Percentiles rank a stretch among this genome's conserved stretches.
These are phyloP conservation scores for Nettapus auritus DNA, from an alignment of 2,113 vertebrate genomes.

Conservation along the genomic window DNA sequence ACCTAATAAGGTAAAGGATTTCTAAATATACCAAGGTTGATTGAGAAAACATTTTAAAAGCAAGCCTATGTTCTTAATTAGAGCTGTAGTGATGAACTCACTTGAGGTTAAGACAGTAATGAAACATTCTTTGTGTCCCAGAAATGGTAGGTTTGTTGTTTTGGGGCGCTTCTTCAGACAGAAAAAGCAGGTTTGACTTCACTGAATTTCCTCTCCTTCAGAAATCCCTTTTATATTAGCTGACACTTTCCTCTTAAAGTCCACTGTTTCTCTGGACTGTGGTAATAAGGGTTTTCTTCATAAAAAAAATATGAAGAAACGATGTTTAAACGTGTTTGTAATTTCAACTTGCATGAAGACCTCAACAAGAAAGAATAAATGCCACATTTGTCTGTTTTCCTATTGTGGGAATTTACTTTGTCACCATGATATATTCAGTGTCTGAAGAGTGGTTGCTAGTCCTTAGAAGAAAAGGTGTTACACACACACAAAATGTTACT, in stretches of 20 bases:
- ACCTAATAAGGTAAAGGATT: conserved; percentile 5
- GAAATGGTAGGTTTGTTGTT: conserved; percentile 12
- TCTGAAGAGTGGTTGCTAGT: neutral
- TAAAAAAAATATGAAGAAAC: neutral
- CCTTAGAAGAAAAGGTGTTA: neutral
- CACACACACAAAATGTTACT: neutral
- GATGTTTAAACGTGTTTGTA: neutral
- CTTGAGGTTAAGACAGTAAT: neutral
- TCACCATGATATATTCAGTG: neutral
- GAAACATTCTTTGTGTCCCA: neutral
- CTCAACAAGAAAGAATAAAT: neutral
- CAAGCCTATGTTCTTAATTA: neutral
- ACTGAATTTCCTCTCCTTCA: neutral
- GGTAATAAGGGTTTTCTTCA: neutral
- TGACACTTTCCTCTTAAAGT: neutral
- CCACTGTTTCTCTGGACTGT: neutral
- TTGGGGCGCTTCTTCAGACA: neutral
- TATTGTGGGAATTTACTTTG: neutral
- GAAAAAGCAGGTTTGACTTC: neutral
- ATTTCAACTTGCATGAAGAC: neutral
- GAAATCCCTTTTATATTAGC: neutral
- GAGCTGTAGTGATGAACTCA: neutral
- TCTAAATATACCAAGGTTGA: conserved; percentile 43
- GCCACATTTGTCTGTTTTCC: neutral
- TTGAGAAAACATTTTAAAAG: conserved; percentile 18